Evolutionary conservation across 2,888 invertebrate species (phyloP), one percentile per base, ranked within the genome.

Genomic region (Cheilosia variabilis): DNA sequence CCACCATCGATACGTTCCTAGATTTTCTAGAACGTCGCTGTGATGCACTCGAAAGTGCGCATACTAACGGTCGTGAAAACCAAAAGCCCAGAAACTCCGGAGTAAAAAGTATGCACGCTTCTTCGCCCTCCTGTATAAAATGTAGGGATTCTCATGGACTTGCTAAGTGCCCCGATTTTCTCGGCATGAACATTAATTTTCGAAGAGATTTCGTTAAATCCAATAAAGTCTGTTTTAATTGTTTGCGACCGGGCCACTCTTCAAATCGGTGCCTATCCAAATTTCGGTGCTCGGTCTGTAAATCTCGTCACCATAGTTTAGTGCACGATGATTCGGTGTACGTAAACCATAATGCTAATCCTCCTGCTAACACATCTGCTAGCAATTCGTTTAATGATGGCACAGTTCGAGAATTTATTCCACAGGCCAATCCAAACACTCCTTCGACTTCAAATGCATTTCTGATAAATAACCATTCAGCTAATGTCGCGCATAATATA

Each of bases 11-110:
- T 15, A 17, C 43, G 31, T 76, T 76, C 15, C 19, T 80, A 15
- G 22, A 41, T 9, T 81, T 78, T 68, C 58, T 81, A 9, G 55
- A 34, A 10, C 34, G 34, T 3, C 69, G 75, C 9, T 84, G 84
- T 58, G 72, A 84, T 43, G 57, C 78, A 13, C 17, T 83, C 5
- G 83, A 82, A 37, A 50, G 63, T 41, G 34, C 34, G 3, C 34
- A 34, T 34, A 10, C 34, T 3, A 34, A 10, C 34, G 34, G 10
- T 2, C 34, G 34, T 2, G 34, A 34, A 34, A 34, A 34, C 10
- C 10, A 34, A 3, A 34, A 34, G 34, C 34, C 34, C 3, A 34
- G 34, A 10, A 34, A 34, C 34, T 10, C 10, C 34, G 34, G 34
- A 34, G 37, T 37, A 37, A 37, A 13, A 37, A 37, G 37, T 3